A percentile compares a stretch with the other conserved stretches of the same genome.
These are phyloP conservation scores for Lipotes vexillifer DNA, from an alignment of 2,113 vertebrate genomes.

Conservation along the genomic window DNA sequence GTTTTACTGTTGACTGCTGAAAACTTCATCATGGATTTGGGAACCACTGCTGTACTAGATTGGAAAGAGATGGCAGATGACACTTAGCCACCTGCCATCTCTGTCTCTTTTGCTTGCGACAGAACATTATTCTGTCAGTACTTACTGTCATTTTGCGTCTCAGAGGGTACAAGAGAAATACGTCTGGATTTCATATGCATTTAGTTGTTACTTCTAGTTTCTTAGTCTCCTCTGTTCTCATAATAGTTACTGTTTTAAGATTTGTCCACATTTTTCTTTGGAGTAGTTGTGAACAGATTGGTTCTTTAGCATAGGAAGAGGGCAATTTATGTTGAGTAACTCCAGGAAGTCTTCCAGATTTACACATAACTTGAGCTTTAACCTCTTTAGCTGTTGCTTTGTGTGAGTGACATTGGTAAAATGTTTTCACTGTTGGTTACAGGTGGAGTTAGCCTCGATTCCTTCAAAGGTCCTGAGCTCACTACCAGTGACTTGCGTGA, in stretches of 20 bases:
- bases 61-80: background rate
- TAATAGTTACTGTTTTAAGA: background rate
- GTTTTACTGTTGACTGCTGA: background rate
- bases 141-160: background rate
- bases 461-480: background rate
- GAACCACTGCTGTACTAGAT: background rate
- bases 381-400: background rate
- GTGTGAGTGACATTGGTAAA: background rate
- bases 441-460: background rate
- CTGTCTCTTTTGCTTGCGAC: background rate
- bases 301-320: background rate
- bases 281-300: background rate
- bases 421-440: background rate
- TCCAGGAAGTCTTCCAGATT: background rate
- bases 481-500: background rate
- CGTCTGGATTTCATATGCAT: background rate
- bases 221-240: background rate
- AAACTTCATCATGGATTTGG: background rate
- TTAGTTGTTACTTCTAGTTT: background rate
- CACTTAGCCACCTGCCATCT: background rate
- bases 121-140: background rate
- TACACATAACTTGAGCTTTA: background rate
- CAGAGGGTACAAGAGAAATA: background rate
- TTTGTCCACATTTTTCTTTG: background rate
- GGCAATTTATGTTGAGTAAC: background rate